Percentiles rank a stretch among this genome's conserved stretches.
Evolutionary conservation across 64 coral and sea anemone species (phyloP).

Genomic region (Actinia tenebrosa): DNA sequence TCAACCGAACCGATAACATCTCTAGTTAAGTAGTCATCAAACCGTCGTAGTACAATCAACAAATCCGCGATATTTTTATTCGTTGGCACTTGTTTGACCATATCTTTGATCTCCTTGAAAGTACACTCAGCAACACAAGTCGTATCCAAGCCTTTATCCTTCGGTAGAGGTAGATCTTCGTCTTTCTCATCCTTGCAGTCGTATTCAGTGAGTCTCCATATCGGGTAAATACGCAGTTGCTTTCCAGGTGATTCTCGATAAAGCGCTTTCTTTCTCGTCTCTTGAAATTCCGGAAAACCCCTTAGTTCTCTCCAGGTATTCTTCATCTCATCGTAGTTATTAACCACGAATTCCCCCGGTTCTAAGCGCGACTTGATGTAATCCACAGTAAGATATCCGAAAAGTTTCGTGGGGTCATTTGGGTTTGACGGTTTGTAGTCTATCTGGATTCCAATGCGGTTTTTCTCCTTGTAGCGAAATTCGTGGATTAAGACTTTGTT

Average conservation of each 20-base stretch:
- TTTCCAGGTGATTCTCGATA: background rate
- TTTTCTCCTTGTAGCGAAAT: background rate
- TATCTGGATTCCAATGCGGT: background rate
- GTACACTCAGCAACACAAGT: background rate
- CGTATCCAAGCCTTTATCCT: background rate
- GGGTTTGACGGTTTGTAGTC: background rate
- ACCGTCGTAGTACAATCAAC: background rate
- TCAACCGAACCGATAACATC: background rate
- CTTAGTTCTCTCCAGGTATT: constrained; percentile 31
- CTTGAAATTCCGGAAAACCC: constrained; percentile 52
- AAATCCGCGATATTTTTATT: background rate
- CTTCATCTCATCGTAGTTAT: constrained; percentile 30
- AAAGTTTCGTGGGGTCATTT: background rate
- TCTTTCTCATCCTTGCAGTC: background rate
- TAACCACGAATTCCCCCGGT: constrained; percentile 47
- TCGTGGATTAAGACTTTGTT: constrained; percentile 1
- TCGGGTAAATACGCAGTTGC: constrained; percentile 7
- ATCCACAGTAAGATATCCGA: constrained; percentile 9
- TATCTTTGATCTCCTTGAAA: constrained; percentile 8
- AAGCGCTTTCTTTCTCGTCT: constrained; percentile 19
- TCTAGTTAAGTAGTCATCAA: background rate
- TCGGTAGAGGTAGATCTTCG: background rate
- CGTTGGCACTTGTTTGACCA: constrained; percentile 11
- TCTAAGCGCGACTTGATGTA: constrained; percentile 21
- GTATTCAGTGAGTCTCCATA: constrained; percentile 47